Percentiles rank a stretch among this genome's conserved stretches.
phyloP scores from a whole-genome alignment of 2,113 vertebrate species.

The Brachionichthys hirsutus region DNA sequence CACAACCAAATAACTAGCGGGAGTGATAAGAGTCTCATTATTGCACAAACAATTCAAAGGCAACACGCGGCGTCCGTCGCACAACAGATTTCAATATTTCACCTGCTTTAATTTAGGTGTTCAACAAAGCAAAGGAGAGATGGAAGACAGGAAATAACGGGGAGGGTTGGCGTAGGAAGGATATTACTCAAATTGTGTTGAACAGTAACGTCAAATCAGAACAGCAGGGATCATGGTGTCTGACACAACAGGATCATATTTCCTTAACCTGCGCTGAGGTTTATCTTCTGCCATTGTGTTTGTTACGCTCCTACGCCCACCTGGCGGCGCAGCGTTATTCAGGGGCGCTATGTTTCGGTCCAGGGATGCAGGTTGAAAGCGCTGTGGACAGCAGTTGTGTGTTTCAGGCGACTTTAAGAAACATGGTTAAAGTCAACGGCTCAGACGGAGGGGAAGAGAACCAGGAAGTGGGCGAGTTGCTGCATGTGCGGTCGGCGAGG shows the following conservation, averaged over 20 bases:
- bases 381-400: too few relatives aligned
- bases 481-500: too few relatives aligned
- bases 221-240: conserved; percentile 61
- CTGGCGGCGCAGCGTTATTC: too few relatives aligned
- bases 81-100: conserved; percentile 75
- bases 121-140: conserved; percentile 69
- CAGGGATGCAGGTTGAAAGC: too few relatives aligned
- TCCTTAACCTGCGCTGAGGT: conserved; percentile 13
- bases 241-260: conserved; percentile 43
- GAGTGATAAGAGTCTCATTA: conserved; percentile 77
- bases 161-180: conserved; percentile 62
- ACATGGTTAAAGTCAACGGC: too few relatives aligned
- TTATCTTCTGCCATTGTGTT: too few relatives aligned
- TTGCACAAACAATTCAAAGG: conserved; percentile 73
- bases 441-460: too few relatives aligned
- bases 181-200: conserved; percentile 65
- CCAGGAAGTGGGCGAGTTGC: too few relatives aligned
- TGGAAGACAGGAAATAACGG: conserved; percentile 66
- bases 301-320: too few relatives aligned
- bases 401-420: too few relatives aligned
- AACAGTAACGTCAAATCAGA: conserved; percentile 76
- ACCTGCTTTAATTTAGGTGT: conserved; percentile 76
- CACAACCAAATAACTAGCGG: conserved; percentile 75
- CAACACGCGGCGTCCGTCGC: conserved; percentile 71
- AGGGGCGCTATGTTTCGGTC: too few relatives aligned